Evolutionary conservation across 2,113 vertebrate genomes (phyloP), one percentile per base, ranked within the genome.

Genomic region (Rhineura floridana): DNA sequence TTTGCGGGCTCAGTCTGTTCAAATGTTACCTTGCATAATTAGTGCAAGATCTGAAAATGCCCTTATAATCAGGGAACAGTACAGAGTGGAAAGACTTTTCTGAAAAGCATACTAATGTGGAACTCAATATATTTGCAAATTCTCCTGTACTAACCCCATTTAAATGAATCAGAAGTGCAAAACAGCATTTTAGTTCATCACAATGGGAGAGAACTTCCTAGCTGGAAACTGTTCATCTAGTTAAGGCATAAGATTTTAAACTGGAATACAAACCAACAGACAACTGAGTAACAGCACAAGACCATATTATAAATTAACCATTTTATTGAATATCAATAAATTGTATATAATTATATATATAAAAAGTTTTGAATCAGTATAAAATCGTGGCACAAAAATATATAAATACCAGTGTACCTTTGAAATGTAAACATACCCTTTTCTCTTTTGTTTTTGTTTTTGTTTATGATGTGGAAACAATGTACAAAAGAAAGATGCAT

Each of bases 351-450:
- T 96, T 96, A 96, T 97, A 97, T 96, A 97, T 88, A 83, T 59
- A 88, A 88, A 97, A 97, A 78, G 95, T 77, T 65, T 96, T 96
- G 95, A 93, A 96, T 95, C 96, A 96, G 96, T 97, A 97, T 96
- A 98, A 98, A 97, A 98, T 89, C 1, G 96, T 96, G 96, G 95
- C 95, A 97, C 95, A 95, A 96, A 95, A 96, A 97, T 97, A 97
- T 97, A 98, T 97, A 97, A 97, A 97, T 97, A 98, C 97, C 97
- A 98, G 97, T 98, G 97, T 98, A 97, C 97, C 97, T 97, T 97
- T 96, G 96, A 97, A 98, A 97, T 97, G 97, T 98, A 98, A 98
- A 98, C 97, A 97, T 97, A 95, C 94, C 97, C 94, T 93, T 96
- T 94, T 95, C 93, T 93, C 55, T 63, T 46, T 44, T 86, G 55